Evolutionary conservation across 2,113 vertebrate species (phyloP).

Genomic region (Aplodontia rufa): DNA sequence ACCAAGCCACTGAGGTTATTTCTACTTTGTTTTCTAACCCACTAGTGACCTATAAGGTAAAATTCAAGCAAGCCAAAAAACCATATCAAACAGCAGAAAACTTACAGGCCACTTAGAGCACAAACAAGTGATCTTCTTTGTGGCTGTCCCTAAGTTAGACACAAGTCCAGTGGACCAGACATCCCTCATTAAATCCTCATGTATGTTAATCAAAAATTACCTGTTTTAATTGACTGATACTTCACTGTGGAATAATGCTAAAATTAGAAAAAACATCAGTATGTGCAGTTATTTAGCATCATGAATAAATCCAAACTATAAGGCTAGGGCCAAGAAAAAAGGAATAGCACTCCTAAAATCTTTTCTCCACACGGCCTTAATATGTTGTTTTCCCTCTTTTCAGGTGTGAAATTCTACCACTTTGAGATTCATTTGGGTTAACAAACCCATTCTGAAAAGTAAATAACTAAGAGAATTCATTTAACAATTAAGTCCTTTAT

Average conservation of each 20-base stretch:
- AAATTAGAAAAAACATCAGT: not conserved
- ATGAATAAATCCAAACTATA: not conserved
- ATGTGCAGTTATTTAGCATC: not conserved
- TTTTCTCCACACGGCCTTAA: not conserved
- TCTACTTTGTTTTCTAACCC: not conserved
- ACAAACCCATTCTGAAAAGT: slow-evolving; percentile 73
- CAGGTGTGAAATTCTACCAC: slow-evolving; percentile 70
- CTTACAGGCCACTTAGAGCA: not conserved
- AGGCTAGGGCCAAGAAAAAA: not conserved
- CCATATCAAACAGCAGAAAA: not conserved
- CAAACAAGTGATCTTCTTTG: not conserved
- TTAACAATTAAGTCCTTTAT: slow-evolving; percentile 72
- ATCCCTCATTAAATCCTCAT: not conserved
- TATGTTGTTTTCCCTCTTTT: not conserved
- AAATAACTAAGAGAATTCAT: slow-evolving; percentile 74
- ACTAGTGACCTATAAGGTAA: not conserved
- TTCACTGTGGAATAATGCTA: not conserved
- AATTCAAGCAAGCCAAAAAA: not conserved
- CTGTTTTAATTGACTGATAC: not conserved
- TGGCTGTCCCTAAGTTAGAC: not conserved
- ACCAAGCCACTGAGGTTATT: not conserved
- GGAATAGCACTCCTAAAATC: not conserved
- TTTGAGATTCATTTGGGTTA: slow-evolving; percentile 71
- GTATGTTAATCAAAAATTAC: not conserved
- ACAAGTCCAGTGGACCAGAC: not conserved